A percentile compares a stretch with the other conserved stretches of the same genome.
These are phyloP conservation scores for Etia nguti DNA, from an alignment of 2,113 vertebrate species.

Conservation along the genomic window DNA sequence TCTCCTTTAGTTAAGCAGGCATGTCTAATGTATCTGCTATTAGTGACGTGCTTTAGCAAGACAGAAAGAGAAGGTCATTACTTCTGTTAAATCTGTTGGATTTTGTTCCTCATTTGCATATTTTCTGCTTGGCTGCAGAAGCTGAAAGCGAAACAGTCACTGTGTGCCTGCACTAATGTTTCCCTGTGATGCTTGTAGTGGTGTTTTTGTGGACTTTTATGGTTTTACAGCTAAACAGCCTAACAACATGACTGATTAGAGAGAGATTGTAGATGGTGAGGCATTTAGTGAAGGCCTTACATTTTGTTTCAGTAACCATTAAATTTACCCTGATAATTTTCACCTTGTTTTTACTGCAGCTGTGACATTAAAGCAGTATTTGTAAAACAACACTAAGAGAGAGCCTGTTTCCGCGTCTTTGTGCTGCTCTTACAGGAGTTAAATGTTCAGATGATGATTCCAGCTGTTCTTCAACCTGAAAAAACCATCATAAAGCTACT, in stretches of 20 bases:
- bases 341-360: fast-evolving
- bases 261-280: fast-evolving
- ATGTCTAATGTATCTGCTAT: fast-evolving
- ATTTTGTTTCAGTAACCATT: fast-evolving
- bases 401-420: not conserved
- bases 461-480: not conserved
- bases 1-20: fast-evolving
- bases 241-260: fast-evolving
- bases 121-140: not conserved
- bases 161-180: not conserved
- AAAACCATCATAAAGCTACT: not conserved
- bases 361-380: not conserved
- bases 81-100: fast-evolving
- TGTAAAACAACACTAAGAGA: fast-evolving
- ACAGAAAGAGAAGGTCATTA: not conserved
- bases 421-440: not conserved
- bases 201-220: not conserved
- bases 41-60: not conserved
- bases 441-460: not conserved
- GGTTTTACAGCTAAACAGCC: not conserved
- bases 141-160: fast-evolving
- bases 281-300: fast-evolving
- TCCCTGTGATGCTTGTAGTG: no score
- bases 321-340: not conserved
- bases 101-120: not conserved